A percentile compares a stretch with the other conserved stretches of the same genome.
Evolutionary conservation across 2,113 vertebrate genomes (phyloP).

Genomic region (Litocranius walleri): DNA sequence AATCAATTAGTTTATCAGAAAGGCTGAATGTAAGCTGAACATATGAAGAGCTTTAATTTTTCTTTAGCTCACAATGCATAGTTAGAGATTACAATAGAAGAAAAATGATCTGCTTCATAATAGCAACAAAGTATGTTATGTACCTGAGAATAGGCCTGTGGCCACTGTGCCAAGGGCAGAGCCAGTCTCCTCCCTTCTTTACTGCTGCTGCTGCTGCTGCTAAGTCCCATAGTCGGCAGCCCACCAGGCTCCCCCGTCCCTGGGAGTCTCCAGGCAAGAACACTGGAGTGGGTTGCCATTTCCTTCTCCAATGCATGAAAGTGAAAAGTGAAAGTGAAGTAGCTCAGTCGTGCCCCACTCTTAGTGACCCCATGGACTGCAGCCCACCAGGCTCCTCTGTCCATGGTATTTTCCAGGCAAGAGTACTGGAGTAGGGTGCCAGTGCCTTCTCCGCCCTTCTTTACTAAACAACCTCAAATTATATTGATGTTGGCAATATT

Average conservation of each 20-base stretch:
- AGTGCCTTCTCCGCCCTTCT: not conserved
- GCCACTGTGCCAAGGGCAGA: not conserved
- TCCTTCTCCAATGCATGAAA: no score
- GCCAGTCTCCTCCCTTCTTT: not conserved
- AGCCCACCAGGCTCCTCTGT: no score
- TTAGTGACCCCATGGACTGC: no score
- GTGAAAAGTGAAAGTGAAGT: no score
- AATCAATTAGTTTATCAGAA: not conserved
- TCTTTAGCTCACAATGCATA: not conserved
- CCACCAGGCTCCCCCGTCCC: no score
- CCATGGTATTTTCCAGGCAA: no score
- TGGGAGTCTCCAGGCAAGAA: no score
- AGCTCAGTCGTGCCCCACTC: no score
- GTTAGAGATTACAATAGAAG: not conserved
- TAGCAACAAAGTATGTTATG: not conserved
- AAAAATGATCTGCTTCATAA: not conserved
- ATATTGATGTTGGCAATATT: not conserved
- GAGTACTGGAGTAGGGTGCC: no score
- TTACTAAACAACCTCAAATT: not conserved
- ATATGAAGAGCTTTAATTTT: not conserved
- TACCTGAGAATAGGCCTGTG: not conserved
- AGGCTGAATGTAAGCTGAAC: not conserved
- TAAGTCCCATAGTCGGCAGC: no score
- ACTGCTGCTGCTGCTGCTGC: not conserved
- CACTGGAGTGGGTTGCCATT: no score